Conservation (phyloP, 2,888 invertebrate species). For the Eurytoma californica region DNA sequence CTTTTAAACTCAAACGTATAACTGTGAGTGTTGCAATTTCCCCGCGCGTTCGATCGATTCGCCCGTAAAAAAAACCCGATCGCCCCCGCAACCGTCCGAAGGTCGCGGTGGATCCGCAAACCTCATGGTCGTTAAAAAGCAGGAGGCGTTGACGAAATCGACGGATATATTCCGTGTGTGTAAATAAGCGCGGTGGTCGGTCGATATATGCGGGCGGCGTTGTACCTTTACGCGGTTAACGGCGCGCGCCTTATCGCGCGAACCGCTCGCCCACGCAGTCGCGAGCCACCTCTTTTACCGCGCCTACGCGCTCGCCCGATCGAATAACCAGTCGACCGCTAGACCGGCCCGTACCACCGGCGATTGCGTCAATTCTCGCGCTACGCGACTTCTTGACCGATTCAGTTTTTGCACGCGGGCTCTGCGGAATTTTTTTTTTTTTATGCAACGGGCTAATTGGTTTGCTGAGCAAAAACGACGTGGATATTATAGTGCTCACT, state of each 20-base stretch:
- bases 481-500: too few species aligned
- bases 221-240: not conserved
- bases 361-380: not conserved
- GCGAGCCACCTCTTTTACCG: not conserved
- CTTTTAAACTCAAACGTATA: not conserved
- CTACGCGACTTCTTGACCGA: not conserved
- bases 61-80: not conserved
- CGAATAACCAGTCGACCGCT: constrained; percentile 20
- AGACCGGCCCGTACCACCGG: not conserved
- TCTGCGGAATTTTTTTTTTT: not conserved
- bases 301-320: not conserved
- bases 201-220: too few species aligned
- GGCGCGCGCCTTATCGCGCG: not conserved
- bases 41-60: not conserved
- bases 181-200: too few species aligned
- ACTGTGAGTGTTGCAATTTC: not conserved
- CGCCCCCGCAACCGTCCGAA: not conserved
- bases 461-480: too few species aligned
- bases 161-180: too few species aligned
- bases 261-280: not conserved
- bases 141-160: not conserved
- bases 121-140: not conserved
- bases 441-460: not conserved
- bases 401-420: not conserved
- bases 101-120: too few species aligned